Evolutionary conservation across 2,797 vertebrate genomes (phyloP), one percentile per base, ranked within the genome.

Genomic region (Enteromius argenteus): DNA sequence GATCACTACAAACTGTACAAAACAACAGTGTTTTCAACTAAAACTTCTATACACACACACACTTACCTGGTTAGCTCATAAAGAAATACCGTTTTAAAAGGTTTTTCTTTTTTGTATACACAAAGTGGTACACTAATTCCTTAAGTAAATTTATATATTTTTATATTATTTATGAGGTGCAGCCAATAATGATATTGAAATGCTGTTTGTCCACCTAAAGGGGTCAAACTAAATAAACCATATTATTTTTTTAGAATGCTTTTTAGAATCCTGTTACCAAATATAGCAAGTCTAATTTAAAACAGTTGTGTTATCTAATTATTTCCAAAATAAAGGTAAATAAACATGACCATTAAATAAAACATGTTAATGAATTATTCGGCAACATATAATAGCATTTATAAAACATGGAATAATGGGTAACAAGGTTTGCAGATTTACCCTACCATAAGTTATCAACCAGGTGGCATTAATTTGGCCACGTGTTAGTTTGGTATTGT

Each of bases 1-100:
- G 62, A 66, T 67, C 49, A 49, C 49, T 79, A 69, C 53, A 84
- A 53, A 71, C 14, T 64, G 30, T 39, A 69, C 42, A n/a, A 76
- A 76, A 23, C 13, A 56, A 44, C 23, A 46, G 37, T 1, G n/a
- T 30, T 64, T 46, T 78, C 13, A 3, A 32, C 9, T 77, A 30
- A 56, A 75, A 37, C 37, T 30, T 23, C 0, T 23, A 58, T 39
- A 39, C 35, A 53, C 21, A 37, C 19, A 9, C 67, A 81, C 49
- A 53, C 0, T n/a, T 32, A 11, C n/a, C 5, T 21, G 66, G 32
- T 37, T 35, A 35, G 15, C 68, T 71, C 27, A 32, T 30, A 17
- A 51, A 73, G 8, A 49, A 32, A 13, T 19, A 6, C 5, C 0
- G 10, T 60, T 23, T 58, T 11, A 23, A 56, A 58, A 58, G 1